Conservation (phyloP, 2,888 invertebrate species). For the Merodon equestris region DNA sequence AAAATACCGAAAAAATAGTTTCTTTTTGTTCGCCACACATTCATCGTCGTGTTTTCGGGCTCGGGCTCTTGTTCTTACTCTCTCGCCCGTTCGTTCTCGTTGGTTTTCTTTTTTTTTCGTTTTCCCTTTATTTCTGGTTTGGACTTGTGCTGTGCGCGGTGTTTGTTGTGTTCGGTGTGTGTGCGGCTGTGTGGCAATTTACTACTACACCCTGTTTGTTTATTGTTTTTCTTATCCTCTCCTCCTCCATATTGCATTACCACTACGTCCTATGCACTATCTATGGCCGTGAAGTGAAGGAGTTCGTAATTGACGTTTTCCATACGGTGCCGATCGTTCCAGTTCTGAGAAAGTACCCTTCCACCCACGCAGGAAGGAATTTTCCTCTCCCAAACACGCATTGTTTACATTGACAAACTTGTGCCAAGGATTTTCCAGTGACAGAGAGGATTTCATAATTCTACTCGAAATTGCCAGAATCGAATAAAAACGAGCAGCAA, state of each 20-base stretch:
- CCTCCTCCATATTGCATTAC: conserved; percentile 16
- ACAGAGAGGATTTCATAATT: no score
- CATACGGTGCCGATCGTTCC: not conserved
- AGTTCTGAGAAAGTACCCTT: no score
- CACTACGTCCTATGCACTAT: not conserved
- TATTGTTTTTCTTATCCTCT: conserved; percentile 51
- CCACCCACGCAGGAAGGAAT: no score
- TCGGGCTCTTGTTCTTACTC: conserved; percentile 26
- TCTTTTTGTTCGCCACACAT: conserved; percentile 32
- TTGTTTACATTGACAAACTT: conserved; percentile 43
- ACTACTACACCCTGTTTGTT: conserved; percentile 60
- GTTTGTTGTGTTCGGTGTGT: conserved; percentile 21
- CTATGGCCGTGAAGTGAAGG: no score
- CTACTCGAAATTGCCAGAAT: conserved; percentile 4
- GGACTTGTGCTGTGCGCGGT: no score
- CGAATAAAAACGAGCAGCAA: not conserved
- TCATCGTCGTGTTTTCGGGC: not conserved
- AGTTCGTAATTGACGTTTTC: no score
- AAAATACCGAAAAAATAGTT: conserved; percentile 62
- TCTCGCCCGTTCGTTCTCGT: conserved; percentile 18
- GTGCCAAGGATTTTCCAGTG: no score
- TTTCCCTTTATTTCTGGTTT: not conserved
- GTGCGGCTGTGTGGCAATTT: conserved; percentile 60
- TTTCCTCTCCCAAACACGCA: no score
- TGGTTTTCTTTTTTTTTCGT: conserved; percentile 7